Evolutionary conservation across 2,113 vertebrate genomes (phyloP).

Genomic region (Gavialis gangeticus): DNA sequence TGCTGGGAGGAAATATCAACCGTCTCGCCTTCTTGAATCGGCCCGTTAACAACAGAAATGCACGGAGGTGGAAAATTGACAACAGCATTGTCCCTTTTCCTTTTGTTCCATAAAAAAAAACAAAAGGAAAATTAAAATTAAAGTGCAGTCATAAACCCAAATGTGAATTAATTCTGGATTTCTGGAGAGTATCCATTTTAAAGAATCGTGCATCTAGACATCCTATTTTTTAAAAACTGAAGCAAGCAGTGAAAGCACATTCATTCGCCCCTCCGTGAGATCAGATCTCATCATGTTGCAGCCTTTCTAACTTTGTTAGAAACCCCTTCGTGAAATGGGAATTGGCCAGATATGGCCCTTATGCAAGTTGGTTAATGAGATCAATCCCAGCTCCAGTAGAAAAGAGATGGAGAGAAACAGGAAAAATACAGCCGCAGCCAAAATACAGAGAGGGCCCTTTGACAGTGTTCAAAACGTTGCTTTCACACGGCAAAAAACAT

Average conservation of each 20-base stretch:
- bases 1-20: background rate
- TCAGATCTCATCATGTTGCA: constrained; percentile 43
- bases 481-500: background rate
- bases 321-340: constrained; percentile 19
- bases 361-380: constrained; percentile 22
- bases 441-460: background rate
- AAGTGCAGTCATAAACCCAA: constrained; percentile 16
- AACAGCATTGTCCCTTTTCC: constrained; percentile 33
- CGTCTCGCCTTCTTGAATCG: background rate
- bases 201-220: background rate
- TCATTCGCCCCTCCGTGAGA: constrained; percentile 42
- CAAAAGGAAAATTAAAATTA: constrained; percentile 46
- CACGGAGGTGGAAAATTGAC: constrained; percentile 28
- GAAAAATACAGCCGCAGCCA: background rate
- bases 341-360: background rate
- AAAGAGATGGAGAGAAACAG: background rate
- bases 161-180: background rate
- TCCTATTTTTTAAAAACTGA: background rate
- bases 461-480: background rate
- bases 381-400: constrained; percentile 17
- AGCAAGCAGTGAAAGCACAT: constrained; percentile 17
- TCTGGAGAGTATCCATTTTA: constrained; percentile 16
- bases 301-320: constrained; percentile 65
- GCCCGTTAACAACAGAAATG: constrained; percentile 16
- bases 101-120: constrained; percentile 57